These are phyloP conservation scores for Nasonia oneida DNA, from an alignment of 2,888 invertebrate species.

Conservation along the genomic window DNA sequence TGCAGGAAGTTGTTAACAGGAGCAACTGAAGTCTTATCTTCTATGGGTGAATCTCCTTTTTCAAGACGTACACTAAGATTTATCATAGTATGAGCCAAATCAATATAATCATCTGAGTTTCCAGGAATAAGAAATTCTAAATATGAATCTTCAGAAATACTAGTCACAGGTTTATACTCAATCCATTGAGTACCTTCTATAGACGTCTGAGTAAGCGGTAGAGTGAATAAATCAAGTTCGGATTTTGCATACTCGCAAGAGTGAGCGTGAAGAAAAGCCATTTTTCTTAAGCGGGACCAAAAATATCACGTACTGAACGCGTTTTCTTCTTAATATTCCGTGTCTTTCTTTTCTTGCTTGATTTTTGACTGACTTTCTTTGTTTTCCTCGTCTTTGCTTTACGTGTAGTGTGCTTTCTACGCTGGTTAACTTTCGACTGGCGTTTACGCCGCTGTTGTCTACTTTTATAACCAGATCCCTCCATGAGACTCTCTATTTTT, in stretches of 20 bases:
- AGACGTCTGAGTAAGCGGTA: no score
- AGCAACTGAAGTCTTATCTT: no score
- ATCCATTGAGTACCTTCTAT: no score
- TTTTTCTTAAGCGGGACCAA: background rate
- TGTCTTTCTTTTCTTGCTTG: background rate
- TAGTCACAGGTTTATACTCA: no score
- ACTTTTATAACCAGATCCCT: background rate
- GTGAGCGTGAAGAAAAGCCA: background rate
- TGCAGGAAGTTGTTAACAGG: no score
- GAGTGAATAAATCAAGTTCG: no score
- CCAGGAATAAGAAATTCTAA: slow-evolving; percentile 19
- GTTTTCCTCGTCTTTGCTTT: no score
- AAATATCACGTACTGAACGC: background rate
- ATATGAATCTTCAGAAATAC: background rate
- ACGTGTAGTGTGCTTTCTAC: no score
- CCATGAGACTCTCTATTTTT: background rate
- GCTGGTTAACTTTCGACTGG: no score
- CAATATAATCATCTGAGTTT: slow-evolving; percentile 6
- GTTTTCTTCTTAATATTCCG: background rate
- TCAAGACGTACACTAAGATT: background rate
- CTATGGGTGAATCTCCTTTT: no score
- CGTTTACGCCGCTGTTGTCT: background rate
- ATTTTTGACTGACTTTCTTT: no score
- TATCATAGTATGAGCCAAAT: slow-evolving; percentile 13
- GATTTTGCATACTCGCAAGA: background rate